Evolutionary conservation across 2,888 invertebrate species (phyloP), one percentile per base, ranked within the genome.

Genomic region (Rhyacophila evoluta): DNA sequence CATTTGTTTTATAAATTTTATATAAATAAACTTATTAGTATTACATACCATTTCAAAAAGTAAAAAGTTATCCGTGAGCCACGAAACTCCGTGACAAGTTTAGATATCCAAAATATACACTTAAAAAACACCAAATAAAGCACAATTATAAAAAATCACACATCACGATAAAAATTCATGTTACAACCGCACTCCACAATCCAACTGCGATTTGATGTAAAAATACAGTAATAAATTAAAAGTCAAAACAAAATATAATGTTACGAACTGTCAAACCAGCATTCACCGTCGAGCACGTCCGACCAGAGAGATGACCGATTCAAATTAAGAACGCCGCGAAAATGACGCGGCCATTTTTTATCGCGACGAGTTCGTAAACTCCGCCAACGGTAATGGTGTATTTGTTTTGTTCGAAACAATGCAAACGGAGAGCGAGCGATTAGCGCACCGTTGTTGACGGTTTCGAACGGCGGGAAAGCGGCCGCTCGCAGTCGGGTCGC

Each of bases 291-390:
- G 19, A 19, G 15, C 15, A n/a, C 55, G 55, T 55, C 55, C 55
- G 55, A 19, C 25, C 25, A 19, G 19, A 8, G 19, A 8, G 55
- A 19, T 55, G 55, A 10, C 19, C 25, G 55, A 19, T 55, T 55
- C 55, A 55, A 55, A 55, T 55, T 25, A 19, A 55, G 55, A 55
- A 55, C 55, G 19, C 55, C 55, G 55, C 55, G 55, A 55, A 55
- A 55, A 55, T 25, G 25, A 55, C 19, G 55, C 25, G 2, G 55
- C 25, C 55, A 55, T 55, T 25, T 55, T 33, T 55, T 55, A 55
- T 55, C 25, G 55, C 15, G 10, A 10, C 8, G 25, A 1, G 25
- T 55, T 55, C 55, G 55, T 19, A 55, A 55, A 55, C 55, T 19
- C 55, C 55, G 55, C 55, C 19, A 55, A 55, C 19, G 55, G 19